Conservation (phyloP, 2,888 invertebrate genomes). For the Parascotia fuliginaria region DNA sequence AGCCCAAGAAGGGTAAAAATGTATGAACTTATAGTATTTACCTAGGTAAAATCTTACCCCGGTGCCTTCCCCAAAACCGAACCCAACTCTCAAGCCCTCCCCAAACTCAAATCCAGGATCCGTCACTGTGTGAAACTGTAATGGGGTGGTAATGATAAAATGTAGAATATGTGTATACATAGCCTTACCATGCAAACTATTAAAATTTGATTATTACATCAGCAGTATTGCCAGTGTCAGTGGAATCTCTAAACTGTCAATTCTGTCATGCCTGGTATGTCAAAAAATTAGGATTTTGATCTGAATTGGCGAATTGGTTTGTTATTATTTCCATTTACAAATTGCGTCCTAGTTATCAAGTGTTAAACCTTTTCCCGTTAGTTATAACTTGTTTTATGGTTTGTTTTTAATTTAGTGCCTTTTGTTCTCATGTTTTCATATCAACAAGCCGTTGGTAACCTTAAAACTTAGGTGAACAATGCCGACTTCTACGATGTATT, state of each 20-base stretch:
- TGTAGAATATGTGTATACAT: background rate
- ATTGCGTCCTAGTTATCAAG: conserved; percentile 22
- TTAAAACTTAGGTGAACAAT: conserved; percentile 71
- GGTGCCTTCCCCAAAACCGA: too few species aligned
- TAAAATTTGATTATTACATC: background rate
- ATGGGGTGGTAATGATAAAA: too few species aligned
- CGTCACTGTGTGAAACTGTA: too few species aligned
- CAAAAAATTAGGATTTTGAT: conserved; percentile 42
- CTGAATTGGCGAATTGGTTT: conserved; percentile 45
- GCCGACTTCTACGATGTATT: conserved; percentile 67
- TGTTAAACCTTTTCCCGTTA: conserved; percentile 15
- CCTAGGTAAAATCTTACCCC: too few species aligned
- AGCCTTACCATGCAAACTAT: background rate
- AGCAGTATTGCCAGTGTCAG: background rate
- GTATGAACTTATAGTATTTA: too few species aligned
- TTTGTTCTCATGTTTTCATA: conserved; percentile 16
- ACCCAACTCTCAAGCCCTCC: too few species aligned
- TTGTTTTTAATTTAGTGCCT: conserved; percentile 20
- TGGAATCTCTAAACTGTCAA: conserved; percentile 27
- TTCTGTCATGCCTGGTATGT: conserved; percentile 38
- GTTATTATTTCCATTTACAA: conserved; percentile 46
- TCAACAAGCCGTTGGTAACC: conserved; percentile 55
- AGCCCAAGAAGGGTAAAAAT: too few species aligned
- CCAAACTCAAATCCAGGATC: too few species aligned
- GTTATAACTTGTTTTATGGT: conserved; percentile 5